Base-by-base conservation (phyloP, 2,113 vertebrate species). In the Rutilus rutilus region DNA sequence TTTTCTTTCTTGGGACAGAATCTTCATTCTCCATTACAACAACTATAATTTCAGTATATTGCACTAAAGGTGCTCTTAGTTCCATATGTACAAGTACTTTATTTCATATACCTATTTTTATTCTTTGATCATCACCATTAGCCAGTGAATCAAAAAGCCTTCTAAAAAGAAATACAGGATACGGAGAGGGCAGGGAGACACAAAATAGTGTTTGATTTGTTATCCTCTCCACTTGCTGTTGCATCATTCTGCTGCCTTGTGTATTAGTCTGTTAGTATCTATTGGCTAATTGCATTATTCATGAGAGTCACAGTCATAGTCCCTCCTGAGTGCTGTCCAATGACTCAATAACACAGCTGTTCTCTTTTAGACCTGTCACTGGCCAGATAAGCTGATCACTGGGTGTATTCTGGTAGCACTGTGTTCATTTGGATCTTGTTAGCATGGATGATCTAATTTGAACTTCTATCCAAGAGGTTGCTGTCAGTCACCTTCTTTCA, bases 201-300 rank as follows among this genome's bases (percentile, higher is more conserved):
- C 39, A 27, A 47, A 47, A 39, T 33, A 42, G 65, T 62, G 10
- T 27, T 47, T 83, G 52, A 83, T 87, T 42, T 78, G 42, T 69
- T 54, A 69, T 54, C 23, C 62, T 71, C n/a, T 59, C 6, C 36
- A 54, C 19, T 23, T 86, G 50, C 85, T 77, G 30, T 85, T 89
- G 86, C 88, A 85, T 89, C 85, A 85, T 39, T 74, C 30, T 14
- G 54, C 60, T 69, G 36, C 27, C 19, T 25, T 50, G 42, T 60
- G 52, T 23, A 30, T 71, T 84, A 60, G 67, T 10, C 69, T 47
- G n/a, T 85, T 42, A 85, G 78, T 57, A 42, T 50, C 39, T 67
- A 54, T 25, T 33, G 78, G 57, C 67, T 82, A 78, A 85, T 85
- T 88, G 54, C 75, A 85, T 87, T 74, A 89, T 59, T 65, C 23